Base-by-base conservation (phyloP, 2,113 vertebrate species). In the Steatornis caripensis region DNA sequence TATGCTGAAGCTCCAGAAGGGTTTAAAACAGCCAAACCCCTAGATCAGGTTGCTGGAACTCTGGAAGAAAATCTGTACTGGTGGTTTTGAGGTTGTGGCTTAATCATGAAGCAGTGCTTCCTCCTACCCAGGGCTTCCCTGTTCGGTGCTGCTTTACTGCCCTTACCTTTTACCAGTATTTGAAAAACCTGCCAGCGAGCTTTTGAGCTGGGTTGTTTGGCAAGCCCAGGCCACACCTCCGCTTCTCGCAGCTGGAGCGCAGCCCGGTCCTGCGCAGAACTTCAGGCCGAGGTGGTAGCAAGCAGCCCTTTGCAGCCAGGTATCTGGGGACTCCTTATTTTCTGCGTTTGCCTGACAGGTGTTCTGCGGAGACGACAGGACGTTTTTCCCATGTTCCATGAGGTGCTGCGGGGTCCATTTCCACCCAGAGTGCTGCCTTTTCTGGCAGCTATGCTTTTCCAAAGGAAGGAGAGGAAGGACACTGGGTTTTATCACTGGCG, bases 381-480 rank as follows among this genome's bases (percentile, higher is more conserved):
- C 32, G 0, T 13, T 29, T 39, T 46, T 6, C n/a, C 81, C 85
- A 98, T 98, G 98, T 86, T 97, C 70, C 89, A 93, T 46, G 92
- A 76, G 17, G 75, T 92, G 51, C 91, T 97, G 94, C 89, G 93
- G n/a, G 64, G 90, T 85, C 87, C 90, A 0, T 46, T 98, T 29
- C 77, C 95, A 30, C 51, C 77, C 89, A 86, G 87, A 57, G 94
- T 51, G 51, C 95, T 98, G 89, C 97, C 98, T 45, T 84, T 98
- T 6, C 48, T 98, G 75, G 98, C 97, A 12, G 91, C 96, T 0
- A 89, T 97, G 76, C 93, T 98, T 10, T 94, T 97, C 87, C 95
- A 97, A 8, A 90, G 16, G 81, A 97, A 93, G 94, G 96, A 98
- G 72, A 98, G 97, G 90, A 97, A 57, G 10, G 94, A 84, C 37